Base-by-base conservation (phyloP, 2,888 invertebrate genomes). In the Sthenelais limicola region DNA sequence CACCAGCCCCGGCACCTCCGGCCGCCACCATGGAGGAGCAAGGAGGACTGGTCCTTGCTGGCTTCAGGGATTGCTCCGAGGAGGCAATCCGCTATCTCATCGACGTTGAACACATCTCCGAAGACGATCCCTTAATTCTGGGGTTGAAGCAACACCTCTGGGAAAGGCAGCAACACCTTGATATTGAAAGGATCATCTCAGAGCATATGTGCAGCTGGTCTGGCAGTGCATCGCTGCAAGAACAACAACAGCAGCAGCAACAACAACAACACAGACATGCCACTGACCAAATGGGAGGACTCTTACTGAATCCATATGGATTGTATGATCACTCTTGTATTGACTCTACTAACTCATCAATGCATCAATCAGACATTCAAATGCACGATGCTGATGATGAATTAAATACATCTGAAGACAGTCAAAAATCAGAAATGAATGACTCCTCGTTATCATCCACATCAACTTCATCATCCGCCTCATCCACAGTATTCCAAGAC, bases 11-110 rank as follows among this genome's bases (percentile, higher is more conserved):
- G 69, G 70, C 71, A 9, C 72, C 73, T 35, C 32, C 38, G 3
- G 56, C 35, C 47, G 69, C n/a, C 24, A 52, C 74, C 38, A 56
- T 51, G 21, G 24, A 35, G 35, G 24, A 70, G 26, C 71, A 69
- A 38, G 62, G 9, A 43, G 72, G 70, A 1, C 54, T 79, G 52
- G 78, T 82, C 43, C 67, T 80, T 24, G 73, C 77, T 7, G 83
- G 83, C 12, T 84, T 80, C 74, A 71, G 75, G 38, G 83, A 82
- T 73, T 84, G 83, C 74, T 80, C 81, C 0, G 74, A 80, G 21
- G 83, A 83, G 58, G 81, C 82, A 3, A 71, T 82, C 5, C 74
- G 82, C 51, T 84, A 80, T 71, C 74, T 84, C 7, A 74, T 76
- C 3, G 82, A 83, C 51, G 81, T 79, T 21, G 83, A 82, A 70